A percentile compares a stretch with the other conserved stretches of the same genome.
These are phyloP conservation scores for Pemphredon lugubris DNA, from an alignment of 2,888 invertebrate species.

Conservation along the genomic window DNA sequence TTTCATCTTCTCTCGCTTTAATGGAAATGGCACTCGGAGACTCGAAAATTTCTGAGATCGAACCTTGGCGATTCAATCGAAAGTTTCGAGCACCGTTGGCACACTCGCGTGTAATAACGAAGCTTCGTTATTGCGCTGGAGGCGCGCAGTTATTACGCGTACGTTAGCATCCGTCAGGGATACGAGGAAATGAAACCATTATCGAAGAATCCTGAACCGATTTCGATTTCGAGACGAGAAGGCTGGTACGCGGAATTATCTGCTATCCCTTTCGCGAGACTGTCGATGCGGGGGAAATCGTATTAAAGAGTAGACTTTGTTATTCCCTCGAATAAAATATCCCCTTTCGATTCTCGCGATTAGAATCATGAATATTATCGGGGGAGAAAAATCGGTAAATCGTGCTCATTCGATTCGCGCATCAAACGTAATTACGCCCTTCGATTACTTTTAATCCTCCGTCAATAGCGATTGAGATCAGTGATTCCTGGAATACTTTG, in stretches of 20 bases:
- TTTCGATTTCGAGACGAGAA: constrained; percentile 35
- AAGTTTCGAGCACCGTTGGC: neutral
- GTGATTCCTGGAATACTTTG: no score
- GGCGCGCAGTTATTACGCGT: constrained; percentile 40
- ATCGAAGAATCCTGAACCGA: constrained; percentile 29
- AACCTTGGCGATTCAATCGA: constrained; percentile 7
- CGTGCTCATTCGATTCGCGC: neutral
- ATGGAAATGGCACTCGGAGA: no score
- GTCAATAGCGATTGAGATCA: no score
- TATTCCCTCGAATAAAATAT: neutral
- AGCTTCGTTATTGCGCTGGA: constrained; percentile 40
- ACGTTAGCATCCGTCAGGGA: constrained; percentile 34
- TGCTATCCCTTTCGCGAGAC: constrained; percentile 8
- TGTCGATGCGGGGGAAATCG: constrained; percentile 6
- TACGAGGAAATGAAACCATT: constrained; percentile 49
- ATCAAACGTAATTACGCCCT: neutral
- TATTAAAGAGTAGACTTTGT: neutral
- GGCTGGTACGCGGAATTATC: neutral
- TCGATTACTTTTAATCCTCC: no score
- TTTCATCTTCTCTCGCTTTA: no score
- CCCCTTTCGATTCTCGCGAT: neutral
- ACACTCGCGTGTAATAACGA: constrained; percentile 34
- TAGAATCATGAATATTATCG: neutral
- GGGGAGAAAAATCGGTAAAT: neutral
- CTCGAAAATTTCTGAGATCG: constrained; percentile 14